Evolutionary conservation across 2,797 vertebrate species (phyloP).

Genomic region (Lophura swinhoii): DNA sequence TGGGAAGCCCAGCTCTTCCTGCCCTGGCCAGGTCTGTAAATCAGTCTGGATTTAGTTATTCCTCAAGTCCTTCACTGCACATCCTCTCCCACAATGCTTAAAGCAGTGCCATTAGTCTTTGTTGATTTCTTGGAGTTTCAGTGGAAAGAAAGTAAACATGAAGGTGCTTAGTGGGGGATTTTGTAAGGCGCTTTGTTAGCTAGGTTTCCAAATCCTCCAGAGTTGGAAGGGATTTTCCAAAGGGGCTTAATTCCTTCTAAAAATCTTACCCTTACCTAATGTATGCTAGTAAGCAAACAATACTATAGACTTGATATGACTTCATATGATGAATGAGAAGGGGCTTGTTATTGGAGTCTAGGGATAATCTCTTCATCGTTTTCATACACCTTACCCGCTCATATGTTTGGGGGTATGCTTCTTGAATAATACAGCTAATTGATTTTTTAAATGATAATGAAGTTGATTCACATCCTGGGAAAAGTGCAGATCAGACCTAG

Average conservation of each 20-base stretch:
- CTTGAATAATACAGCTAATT: neutral
- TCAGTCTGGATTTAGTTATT: neutral
- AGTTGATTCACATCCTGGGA: constrained; percentile 5
- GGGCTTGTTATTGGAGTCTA: neutral
- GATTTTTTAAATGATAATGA: neutral
- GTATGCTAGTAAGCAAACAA: neutral
- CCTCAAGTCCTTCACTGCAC: neutral
- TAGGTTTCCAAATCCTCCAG: neutral
- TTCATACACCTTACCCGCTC: neutral
- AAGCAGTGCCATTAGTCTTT: rapidly evolving
- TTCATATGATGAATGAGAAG: neutral
- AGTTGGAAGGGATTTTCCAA: neutral
- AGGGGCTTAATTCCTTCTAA: neutral
- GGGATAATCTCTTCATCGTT: neutral
- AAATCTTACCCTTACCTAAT: neutral
- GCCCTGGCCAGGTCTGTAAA: neutral
- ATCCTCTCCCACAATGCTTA: neutral
- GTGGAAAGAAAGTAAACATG: neutral
- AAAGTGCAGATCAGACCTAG: constrained; percentile 6
- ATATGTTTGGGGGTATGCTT: neutral
- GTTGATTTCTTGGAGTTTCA: neutral
- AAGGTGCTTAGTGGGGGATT: neutral
- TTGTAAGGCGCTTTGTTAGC: neutral
- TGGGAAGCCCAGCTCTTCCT: neutral
- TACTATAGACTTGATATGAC: neutral